Evolutionary conservation across 2,888 invertebrate species (phyloP), one percentile per base, ranked within the genome.

Genomic region (Copidosoma aretas): DNA sequence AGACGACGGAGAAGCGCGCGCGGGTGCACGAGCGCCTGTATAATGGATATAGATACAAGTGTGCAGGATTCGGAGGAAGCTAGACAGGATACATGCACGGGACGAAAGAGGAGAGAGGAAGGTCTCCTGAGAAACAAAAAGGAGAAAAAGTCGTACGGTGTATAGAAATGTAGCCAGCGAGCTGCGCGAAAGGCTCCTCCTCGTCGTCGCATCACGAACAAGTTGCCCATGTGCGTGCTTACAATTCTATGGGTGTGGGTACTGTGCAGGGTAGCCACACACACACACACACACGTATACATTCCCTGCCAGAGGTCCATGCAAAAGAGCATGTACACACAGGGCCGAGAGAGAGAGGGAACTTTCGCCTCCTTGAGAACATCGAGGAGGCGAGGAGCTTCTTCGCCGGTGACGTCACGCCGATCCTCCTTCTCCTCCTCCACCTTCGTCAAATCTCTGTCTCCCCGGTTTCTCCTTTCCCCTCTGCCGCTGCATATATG

Each of bases 351-450:
- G 32, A 49, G 46, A n/a, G 54, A 39, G 15, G 22, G 53, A 15
- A 21, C 15, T 25, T 58, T 24, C 10, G 51, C 21, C 12, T 24
- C 62, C 59, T 64, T 58, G 67, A 61, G 67, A 70, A 64, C 56
- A 51, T 59, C 49, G n/a, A n/a, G n/a, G 60, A 68, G 70, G 71
- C 62, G 61, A 19, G 17, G 69, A 68, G 71, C 73, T 71, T 71
- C 71, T 70, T 75, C 64, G 63, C 53, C 70, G 62, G 65, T 77
- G 77, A 77, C 74, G 75, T 77, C 77, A 75, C 32, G 56, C 41
- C 15, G 60, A 56, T 56, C 60, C 32, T 64, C 43, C 17, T 17
- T 12, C 43, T 46, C 43, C 17, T 46, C 41, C 14, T 41, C 41
- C 41, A 10, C 41, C 57, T 21, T 58, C 68, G 32, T 68, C 63